A percentile compares a stretch with the other conserved stretches of the same genome.
Conservation (phyloP, 2,888 invertebrate genomes). For the Cerastis leucographa region DNA sequence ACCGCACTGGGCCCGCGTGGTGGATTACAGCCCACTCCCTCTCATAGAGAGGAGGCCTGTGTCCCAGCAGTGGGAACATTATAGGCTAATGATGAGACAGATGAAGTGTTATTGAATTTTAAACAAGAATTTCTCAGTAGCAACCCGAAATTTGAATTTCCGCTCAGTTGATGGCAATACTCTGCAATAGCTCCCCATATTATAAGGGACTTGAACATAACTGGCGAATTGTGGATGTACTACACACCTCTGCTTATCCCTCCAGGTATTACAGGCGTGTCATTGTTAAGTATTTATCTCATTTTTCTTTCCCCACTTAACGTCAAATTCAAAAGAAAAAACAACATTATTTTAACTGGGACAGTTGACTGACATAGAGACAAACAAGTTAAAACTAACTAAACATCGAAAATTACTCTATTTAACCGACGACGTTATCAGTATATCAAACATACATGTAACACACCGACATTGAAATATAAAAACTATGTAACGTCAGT, state of each 20-base stretch:
- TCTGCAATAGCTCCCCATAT: not conserved
- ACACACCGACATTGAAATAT: constrained; percentile 48
- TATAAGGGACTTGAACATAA: not conserved
- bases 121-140: not conserved
- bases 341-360: not conserved
- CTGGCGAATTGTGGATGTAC: not conserved
- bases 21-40: too few species aligned
- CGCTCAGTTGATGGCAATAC: not conserved
- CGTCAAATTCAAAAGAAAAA: not conserved
- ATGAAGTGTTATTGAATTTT: too few species aligned
- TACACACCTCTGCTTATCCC: not conserved
- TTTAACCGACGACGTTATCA: constrained; percentile 24
- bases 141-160: not conserved
- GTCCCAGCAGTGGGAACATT: too few species aligned
- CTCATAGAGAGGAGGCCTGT: too few species aligned
- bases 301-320: not conserved
- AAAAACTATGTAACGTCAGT: constrained; percentile 32
- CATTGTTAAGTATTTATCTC: not conserved
- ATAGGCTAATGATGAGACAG: too few species aligned
- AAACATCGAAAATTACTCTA: constrained; percentile 36
- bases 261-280: not conserved
- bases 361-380: constrained; percentile 22
- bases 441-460: constrained; percentile 20
- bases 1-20: too few species aligned
- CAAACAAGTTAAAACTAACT: constrained; percentile 26